Evolutionary conservation across 2,797 vertebrate species (phyloP), one percentile per base, ranked within the genome.

Genomic region (Sebastiscus albofasciatus): DNA sequence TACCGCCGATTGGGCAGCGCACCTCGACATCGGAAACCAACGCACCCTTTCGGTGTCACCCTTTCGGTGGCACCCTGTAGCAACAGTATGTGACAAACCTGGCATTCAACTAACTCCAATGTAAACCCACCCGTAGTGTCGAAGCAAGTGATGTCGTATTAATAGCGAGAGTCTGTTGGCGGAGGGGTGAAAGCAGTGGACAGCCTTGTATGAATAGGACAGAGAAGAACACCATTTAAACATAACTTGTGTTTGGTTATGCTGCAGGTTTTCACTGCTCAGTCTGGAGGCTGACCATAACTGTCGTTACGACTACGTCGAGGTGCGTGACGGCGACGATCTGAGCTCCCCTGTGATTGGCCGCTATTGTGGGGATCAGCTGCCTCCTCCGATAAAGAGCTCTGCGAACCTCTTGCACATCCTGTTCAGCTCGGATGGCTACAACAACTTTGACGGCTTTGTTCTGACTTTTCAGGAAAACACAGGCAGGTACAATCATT

Each of bases 401-500:
- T 94, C 95, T 0, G 95, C 96, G 10, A 94, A 96, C 77, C 73
- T 92, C 1, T 87, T 98, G 67, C 97, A 98, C 59, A 69, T 97
- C 81, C 96, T 96, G 70, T 99, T 99, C 91, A 92, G 92, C 55
- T 98, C 97, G 0, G 97, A 98, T 42, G 97, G 97, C 76, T 98
- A 97, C 75, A 97, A 97, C 92, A 98, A 97, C 89, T 97, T 97
- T n/a, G 97, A 98, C 58, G 97, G 97, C 36, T 99, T 98, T 94
- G 96, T 96, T 81, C 94, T 96, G 2, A 87, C 95, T 24, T 98
- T 97, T 93, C 96, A 96, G 92, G 96, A 97, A 95, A 94, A 94
- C 92, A 96, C 97, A 96, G 97, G 97, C 97, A 90, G 73, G 79
- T 90, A 76, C 49, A 75, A 66, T 16, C 13, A 8, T 12, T 67